A percentile compares a stretch with the other conserved stretches of the same genome.
Evolutionary conservation across 2,797 vertebrate species (phyloP).

Genomic region (Coluber constrictor): DNA sequence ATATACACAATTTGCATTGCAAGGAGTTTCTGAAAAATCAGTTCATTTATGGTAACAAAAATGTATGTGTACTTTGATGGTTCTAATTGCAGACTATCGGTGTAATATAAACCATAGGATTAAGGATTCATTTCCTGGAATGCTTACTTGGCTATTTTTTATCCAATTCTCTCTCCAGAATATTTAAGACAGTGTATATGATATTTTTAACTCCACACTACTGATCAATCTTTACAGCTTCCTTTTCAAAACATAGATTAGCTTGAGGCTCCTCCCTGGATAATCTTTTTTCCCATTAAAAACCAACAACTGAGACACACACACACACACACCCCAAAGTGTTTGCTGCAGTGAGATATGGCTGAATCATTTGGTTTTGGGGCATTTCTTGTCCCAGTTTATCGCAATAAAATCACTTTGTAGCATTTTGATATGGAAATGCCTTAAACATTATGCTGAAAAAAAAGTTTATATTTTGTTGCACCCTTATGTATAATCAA

Average conservation of each 20-base stretch:
- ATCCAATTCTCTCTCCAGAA: not conserved
- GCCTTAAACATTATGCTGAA: not conserved
- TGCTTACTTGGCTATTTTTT: not conserved
- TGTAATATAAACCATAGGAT: not conserved
- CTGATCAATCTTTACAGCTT: not conserved
- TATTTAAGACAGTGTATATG: not conserved
- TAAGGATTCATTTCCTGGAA: not conserved
- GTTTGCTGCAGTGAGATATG: not conserved
- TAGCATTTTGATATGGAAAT: slow-evolving; percentile 23
- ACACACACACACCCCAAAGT: not conserved
- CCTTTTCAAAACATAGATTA: not conserved
- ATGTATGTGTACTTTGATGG: not conserved
- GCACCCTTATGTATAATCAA: not conserved
- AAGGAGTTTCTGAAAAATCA: not conserved
- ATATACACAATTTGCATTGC: not conserved
- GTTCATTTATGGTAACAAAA: not conserved
- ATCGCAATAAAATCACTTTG: slow-evolving; percentile 20
- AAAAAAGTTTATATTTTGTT: not conserved
- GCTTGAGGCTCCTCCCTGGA: not conserved
- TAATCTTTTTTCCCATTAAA: not conserved
- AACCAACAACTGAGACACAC: not conserved
- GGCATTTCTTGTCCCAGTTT: slow-evolving; percentile 17
- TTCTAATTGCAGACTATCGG: not conserved
- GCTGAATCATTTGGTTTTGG: not conserved
- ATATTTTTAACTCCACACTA: not conserved